These are phyloP conservation scores for Xenotilapia longispinis DNA, from an alignment of 2,113 vertebrate species.

Conservation along the genomic window DNA sequence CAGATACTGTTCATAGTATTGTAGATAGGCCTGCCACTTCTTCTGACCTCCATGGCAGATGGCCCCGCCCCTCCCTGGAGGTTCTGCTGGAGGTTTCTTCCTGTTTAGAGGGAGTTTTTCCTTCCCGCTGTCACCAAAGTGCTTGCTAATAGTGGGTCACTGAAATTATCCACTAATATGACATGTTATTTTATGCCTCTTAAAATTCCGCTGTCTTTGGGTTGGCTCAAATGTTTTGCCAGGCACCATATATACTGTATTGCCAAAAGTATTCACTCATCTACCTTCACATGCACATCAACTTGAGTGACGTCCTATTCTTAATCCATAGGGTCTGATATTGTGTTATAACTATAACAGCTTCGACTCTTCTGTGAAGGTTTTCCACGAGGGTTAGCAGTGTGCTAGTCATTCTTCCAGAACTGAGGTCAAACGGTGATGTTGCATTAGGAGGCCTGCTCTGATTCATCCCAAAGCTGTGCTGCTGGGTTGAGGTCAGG, in stretches of 20 bases:
- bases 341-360: not conserved
- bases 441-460: not conserved
- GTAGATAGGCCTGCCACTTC: not conserved
- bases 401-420: not conserved
- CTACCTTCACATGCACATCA: too few species aligned
- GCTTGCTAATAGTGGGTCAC: not conserved
- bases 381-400: not conserved
- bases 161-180: not conserved
- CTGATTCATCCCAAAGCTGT: not conserved
- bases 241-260: too few species aligned
- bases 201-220: not conserved
- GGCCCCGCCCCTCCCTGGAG: accelerated
- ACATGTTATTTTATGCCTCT: not conserved
- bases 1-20: not conserved
- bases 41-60: not conserved
- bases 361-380: not conserved
- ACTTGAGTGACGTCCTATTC: too few species aligned
- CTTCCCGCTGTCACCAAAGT: not conserved
- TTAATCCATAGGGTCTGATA: too few species aligned
- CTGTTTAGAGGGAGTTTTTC: not conserved
- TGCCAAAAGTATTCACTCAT: too few species aligned
- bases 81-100: not conserved
- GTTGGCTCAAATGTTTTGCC: too few species aligned
- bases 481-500: not conserved
- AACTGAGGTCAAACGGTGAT: not conserved